Base-by-base conservation (phyloP, 2,113 vertebrate species). In the Nothoprocta pentlandii region DNA sequence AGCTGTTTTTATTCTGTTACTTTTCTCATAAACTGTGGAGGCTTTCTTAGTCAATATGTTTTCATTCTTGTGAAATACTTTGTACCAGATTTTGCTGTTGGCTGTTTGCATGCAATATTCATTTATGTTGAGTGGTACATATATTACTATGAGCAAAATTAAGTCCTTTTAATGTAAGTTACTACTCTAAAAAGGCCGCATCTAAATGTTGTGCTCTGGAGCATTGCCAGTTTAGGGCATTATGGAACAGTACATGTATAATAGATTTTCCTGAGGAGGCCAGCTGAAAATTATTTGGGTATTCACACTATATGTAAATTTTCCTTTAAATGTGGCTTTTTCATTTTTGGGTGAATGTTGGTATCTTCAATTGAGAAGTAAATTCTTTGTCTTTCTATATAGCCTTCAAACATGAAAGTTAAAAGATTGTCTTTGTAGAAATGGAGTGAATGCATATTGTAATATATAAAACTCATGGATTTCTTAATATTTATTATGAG, bases 1-100 rank as follows among this genome's bases (percentile, higher is more conserved):
- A 92, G 67, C 67, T 93, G 89, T 44, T 79, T 96, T 95, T 89
- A 74, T 70, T 95, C 30, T 16, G 78, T 76, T 89, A 70, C 56
- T 85, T 89, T 23, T 54, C 41, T 74, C 85, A 20, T 73, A 92
- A 94, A 94, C 85, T 75, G 73, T 75, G 47, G 46, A 82, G 89
- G 22, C n/a, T 86, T 78, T 88, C 94, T 85, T 79, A 34, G 46
- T 80, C 68, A 85, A 13, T 87, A 23, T 88, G 81, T 91, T 94
- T 95, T 79, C 47, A 78, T 91, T 22, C 47, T 82, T 85, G 78
- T 92, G 63, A 92, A 92, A 89, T 93, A 85, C 68, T 94, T 92
- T 87, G 17, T 49, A 85, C 69, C 63, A 93, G 80, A 85, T 86
- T 93, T 95, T 93, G 67, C 95, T 14, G 6, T 85, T 49, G 42